Evolutionary conservation across 2,888 invertebrate species (phyloP), one percentile per base, ranked within the genome.

Genomic region (Strigamia transsilvanica): DNA sequence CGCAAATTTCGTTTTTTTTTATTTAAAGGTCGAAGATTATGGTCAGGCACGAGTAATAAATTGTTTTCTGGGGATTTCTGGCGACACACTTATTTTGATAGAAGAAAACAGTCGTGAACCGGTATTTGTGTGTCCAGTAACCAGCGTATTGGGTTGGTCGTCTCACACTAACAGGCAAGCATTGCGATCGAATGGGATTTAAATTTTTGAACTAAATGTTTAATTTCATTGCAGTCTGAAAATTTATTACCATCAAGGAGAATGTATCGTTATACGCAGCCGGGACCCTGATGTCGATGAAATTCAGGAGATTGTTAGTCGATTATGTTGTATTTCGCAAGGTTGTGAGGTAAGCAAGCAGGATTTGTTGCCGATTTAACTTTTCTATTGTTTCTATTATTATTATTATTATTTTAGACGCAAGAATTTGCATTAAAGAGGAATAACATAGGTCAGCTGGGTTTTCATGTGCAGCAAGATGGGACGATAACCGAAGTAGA

Each of bases 401-500:
- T 27, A 12, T 61, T 61, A 80, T 79, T 77, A 79, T 46, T 82
- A 12, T 82, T 84, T 1, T 84, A 92, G 85, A 92, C 94, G 12
- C 92, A 93, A 85, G 97, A 97, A 88, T 89, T 95, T 85, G 92
- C 93, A 82, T 90, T 96, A 83, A 92, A 93, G 86, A 90, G 97
- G 23, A 96, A 95, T 87, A 91, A 92, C 80, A 91, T 94, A 85
- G 93, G 94, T 15, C 96, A 96, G 87, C 91, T 97, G 79, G 97
- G 96, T 15, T 90, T 90, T 85, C 89, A 90, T 85, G 95, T 97
- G 51, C 96, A 96, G 86, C 94, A 94, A 18, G 97, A 97, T 88
- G 98, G 98, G 3, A 92, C 98, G 32, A 96, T 98, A 41, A 97
- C 97, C 3, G 94, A 96, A 86, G 96, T 97, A n/a, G 97, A 97